Evolutionary conservation across 2,888 invertebrate species (phyloP).

Genomic region (Melitaea athalia): DNA sequence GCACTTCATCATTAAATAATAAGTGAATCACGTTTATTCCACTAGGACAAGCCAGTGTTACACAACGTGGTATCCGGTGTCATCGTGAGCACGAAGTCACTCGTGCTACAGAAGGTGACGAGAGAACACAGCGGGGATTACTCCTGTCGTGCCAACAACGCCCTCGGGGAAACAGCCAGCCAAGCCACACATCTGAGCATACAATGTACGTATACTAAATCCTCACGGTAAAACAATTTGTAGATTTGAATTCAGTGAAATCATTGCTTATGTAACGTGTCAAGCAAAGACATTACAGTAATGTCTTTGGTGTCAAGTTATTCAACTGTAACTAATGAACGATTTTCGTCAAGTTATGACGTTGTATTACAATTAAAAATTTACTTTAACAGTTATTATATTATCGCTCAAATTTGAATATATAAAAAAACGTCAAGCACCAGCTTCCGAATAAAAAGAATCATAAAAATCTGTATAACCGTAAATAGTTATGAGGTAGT

Average conservation of each 20-base stretch:
- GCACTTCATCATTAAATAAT: neutral
- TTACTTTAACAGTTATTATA: too few species aligned
- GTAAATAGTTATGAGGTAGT: too few species aligned
- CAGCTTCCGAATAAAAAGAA: too few species aligned
- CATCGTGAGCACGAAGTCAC: constrained; percentile 93
- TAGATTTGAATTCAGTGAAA: constrained; percentile 1
- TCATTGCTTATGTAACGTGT: neutral
- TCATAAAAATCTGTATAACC: too few species aligned
- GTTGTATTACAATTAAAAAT: too few species aligned
- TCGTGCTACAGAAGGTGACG: constrained; percentile 92
- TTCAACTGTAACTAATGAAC: too few species aligned
- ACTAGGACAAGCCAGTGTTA: constrained; percentile 87
- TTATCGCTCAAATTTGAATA: too few species aligned
- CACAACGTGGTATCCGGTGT: constrained; percentile 93
- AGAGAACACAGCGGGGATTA: constrained; percentile 92
- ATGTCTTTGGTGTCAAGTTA: neutral
- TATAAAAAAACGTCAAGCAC: too few species aligned
- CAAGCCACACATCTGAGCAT: constrained; percentile 89
- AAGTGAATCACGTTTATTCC: constrained; percentile 26
- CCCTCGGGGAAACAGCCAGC: constrained; percentile 91
- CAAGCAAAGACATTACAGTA: too few species aligned
- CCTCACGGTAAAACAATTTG: neutral
- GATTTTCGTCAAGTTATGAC: too few species aligned
- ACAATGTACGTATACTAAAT: constrained; percentile 86
- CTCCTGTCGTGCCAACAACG: constrained; percentile 91